These are phyloP conservation scores for Onychomys leucogaster DNA, from an alignment of 2,797 vertebrate genomes.

Conservation along the genomic window DNA sequence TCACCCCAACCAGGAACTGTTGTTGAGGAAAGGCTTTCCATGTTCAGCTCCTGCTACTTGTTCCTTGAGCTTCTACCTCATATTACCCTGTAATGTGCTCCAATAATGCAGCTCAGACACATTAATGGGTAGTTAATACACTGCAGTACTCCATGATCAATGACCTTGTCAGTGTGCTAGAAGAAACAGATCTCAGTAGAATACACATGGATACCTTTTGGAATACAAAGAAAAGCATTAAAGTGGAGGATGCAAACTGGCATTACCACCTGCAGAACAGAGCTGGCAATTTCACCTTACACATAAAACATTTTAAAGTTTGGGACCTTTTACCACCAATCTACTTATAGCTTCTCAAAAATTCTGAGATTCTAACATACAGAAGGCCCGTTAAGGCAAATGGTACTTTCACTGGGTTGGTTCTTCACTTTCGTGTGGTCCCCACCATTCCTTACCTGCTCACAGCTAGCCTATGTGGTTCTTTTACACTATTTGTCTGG, in stretches of 20 bases:
- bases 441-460: background rate
- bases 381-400: background rate
- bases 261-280: background rate
- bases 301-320: constrained; percentile 17
- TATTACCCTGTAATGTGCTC: background rate
- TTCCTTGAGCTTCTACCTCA: background rate
- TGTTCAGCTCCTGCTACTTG: background rate
- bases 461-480: background rate
- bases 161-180: background rate
- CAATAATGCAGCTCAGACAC: background rate
- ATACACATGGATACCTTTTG: background rate
- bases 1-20: background rate
- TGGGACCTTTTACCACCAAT: background rate
- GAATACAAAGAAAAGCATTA: background rate
- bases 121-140: background rate
- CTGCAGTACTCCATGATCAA: background rate
- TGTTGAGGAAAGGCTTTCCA: background rate
- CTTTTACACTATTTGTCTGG: background rate
- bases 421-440: constrained; percentile 2
- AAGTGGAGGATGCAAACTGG: background rate
- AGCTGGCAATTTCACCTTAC: background rate
- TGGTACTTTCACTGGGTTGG: background rate
- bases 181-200: background rate
- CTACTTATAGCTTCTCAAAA: constrained; percentile 25
- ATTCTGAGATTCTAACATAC: background rate